Evolutionary conservation across 2,797 vertebrate genomes (phyloP).

Genomic region (Yasuhikotakia modesta): DNA sequence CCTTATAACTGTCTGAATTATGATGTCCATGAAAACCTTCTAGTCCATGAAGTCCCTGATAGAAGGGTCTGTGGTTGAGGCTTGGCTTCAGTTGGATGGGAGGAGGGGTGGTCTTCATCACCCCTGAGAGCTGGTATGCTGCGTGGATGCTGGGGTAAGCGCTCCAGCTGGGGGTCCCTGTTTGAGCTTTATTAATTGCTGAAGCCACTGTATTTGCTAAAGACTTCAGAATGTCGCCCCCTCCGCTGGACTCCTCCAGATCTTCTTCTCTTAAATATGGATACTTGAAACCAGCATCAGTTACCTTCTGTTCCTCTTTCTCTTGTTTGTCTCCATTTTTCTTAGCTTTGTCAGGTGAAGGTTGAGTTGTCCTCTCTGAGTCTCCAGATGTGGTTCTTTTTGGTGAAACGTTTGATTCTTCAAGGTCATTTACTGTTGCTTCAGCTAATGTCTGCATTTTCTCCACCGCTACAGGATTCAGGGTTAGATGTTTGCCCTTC

Average conservation of each 20-base stretch:
- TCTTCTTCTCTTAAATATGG: slow-evolving; percentile 97
- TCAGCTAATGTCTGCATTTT: slow-evolving; percentile 94
- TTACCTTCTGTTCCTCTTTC: slow-evolving; percentile 81
- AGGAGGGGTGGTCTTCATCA: slow-evolving; percentile 85
- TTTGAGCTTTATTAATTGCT: slow-evolving; percentile 99
- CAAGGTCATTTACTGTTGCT: slow-evolving; percentile 77
- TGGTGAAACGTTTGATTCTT: slow-evolving; percentile 79
- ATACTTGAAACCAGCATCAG: slow-evolving; percentile 88
- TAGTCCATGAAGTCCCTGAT: slow-evolving; percentile 70
- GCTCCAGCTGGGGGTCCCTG: slow-evolving; percentile 97
- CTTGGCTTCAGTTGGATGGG: slow-evolving; percentile 89
- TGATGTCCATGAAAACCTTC: slow-evolving; percentile 83
- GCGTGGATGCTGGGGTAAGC: slow-evolving; percentile 98
- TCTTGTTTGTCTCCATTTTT: slow-evolving; percentile 84
- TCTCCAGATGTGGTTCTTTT: slow-evolving; percentile 76
- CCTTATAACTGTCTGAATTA: slow-evolving; percentile 88
- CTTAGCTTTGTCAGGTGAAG: slow-evolving; percentile 80
- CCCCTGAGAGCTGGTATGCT: slow-evolving; percentile 95
- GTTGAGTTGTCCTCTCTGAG: slow-evolving; percentile 85
- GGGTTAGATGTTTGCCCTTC: slow-evolving; percentile 95
- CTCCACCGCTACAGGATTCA: slow-evolving; percentile 94
- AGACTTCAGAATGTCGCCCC: slow-evolving; percentile 97
- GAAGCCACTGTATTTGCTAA: slow-evolving; percentile 98
- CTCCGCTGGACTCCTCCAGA: slow-evolving; percentile 90
- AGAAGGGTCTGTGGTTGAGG: slow-evolving; percentile 88